Evolutionary conservation across 2,888 invertebrate genomes (phyloP), one percentile per base, ranked within the genome.

Genomic region (Nomada ruficornis): DNA sequence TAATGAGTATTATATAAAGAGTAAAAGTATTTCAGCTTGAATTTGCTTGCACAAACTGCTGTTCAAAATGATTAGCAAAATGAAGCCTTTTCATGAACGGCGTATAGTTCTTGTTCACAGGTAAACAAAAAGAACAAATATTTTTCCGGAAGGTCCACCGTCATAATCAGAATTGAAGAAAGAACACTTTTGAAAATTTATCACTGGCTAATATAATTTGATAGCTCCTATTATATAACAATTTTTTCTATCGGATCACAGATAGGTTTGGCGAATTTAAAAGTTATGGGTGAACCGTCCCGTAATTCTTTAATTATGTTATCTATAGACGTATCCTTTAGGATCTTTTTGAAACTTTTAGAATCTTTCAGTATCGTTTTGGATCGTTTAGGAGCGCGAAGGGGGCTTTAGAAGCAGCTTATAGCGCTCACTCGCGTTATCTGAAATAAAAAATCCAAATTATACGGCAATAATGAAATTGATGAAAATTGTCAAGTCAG

Each of bases 391-490:
- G 44, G 81, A 89, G 69, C 89, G 89, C 52, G 87, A 88, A 57
- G 90, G 90, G 26, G 91, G 91, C 77, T 93, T 93, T 54, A 93
- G 80, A 63, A 92, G 90, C 67, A 93, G 83, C 84, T 92, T 93
- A 83, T 93, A 93, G 57, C 91, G 91, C 18, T 93, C 93, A 63
- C 89, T 92, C 65, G 89, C 81, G 29, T 90, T 83, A 86, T 93
- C 93, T 93, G 87, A 20, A 89, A 88, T 54, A 74, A 18, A 69
- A 18, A 26, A 47, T 2, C 26, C 5, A 20, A 44, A 47, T 26
- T 44, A 44, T 36, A 47, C 1, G 2, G 15, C 15, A n/a, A 26
- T 60, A 36, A 10, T 3, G 47, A n/a, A 10, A 65, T 13, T 29
- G 18, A 15, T 3, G 44, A n/a, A 20, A 18, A 13, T 44, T 36